Evolutionary conservation across 2,113 vertebrate species (phyloP).

Genomic region (Pelmatolapia mariae): DNA sequence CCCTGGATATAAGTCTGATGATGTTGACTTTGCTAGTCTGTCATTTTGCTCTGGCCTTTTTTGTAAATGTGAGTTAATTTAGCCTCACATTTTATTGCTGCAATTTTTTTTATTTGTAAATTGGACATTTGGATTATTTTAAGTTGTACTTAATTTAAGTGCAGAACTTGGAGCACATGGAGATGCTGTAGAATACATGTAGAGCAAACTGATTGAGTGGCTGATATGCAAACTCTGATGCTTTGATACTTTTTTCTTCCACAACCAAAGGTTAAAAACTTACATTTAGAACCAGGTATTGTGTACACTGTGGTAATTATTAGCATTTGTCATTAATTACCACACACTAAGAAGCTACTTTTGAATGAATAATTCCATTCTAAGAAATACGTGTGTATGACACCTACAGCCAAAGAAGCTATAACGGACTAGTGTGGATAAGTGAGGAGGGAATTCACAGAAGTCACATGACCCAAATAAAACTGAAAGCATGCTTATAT

Average conservation of each 20-base stretch:
- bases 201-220: background rate
- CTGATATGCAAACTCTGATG: background rate
- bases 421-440: background rate
- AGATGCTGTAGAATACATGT: background rate
- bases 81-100: background rate
- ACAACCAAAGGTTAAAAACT: background rate
- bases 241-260: background rate
- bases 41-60: background rate
- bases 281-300: background rate
- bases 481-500: background rate
- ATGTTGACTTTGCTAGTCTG: background rate
- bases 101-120: background rate
- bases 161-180: background rate
- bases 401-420: background rate
- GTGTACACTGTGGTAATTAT: background rate
- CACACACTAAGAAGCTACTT: accelerated
- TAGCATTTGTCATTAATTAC: background rate
- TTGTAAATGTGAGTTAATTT: background rate
- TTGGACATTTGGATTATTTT: background rate
- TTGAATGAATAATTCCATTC: background rate
- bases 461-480: background rate
- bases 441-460: accelerated
- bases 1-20: background rate
- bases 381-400: background rate
- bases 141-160: background rate